Base-by-base conservation (phyloP, 2,113 vertebrate species). In the Boulengerochromis microlepis region DNA sequence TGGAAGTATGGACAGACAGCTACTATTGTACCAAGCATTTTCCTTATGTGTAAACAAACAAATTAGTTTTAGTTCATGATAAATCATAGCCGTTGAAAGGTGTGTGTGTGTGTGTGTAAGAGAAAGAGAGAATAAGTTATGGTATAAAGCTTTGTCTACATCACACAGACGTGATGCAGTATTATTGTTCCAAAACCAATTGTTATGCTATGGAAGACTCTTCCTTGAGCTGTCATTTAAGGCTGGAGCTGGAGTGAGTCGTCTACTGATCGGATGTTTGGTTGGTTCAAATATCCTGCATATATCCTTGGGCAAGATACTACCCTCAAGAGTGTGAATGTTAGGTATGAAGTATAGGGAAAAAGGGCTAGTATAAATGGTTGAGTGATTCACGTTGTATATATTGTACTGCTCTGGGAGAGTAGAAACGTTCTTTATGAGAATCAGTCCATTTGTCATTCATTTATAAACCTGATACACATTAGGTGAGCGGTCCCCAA, bases 41-140 rank as follows among this genome's bases (percentile, higher is more conserved):
- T 66, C 81, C 82, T 80, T 76, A 86, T 40, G 81, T 84, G 80
- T 78, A 82, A 86, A 86, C 89, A 90, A 86, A 90, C 83, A 89
- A 71, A 83, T 87, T 57, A 84, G 80, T 33, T 61, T 53, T 71
- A 83, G 69, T 57, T 76, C 82, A 83, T 19, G 8, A 47, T 87
- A 18, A 85, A 53, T 83, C 78, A 86, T 7, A 50, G 47, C 61
- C 1, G 7, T 18, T 87, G 3, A 56, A 81, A 45, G 38, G 7
- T 53, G 15, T 76, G 22, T 26, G 29, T 61, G 22, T 24, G 10
- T 22, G 6, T 26, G 6, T 31, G 8, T 29, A 12, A 35, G 61
- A 66, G 61, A 35, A 7, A 38, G 6, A 69, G 7, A 69, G 33
- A 40, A 38, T 22, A 5, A 71, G 10, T 24, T 71, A 5, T 22